Conservation (phyloP, 37 sponge, comb jelly and placozoan species). For the Haliclona indistincta region DNA sequence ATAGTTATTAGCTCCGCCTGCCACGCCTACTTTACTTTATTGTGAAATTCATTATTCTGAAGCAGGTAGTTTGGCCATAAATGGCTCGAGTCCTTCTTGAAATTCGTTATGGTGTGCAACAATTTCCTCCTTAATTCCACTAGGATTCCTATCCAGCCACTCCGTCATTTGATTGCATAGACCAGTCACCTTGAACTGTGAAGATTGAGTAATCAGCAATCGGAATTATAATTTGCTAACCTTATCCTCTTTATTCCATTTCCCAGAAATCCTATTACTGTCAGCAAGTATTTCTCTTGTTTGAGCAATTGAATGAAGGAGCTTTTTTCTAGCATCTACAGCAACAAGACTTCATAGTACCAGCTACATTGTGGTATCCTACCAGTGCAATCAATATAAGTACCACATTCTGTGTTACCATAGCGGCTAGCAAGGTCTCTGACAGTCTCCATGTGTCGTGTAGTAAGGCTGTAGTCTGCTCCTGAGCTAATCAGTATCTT, state of each 20-base stretch:
- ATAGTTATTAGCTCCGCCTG: too few species aligned
- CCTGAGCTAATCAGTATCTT: conserved; percentile 57
- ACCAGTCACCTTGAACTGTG: conserved; percentile 56
- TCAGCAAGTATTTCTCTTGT: conserved; percentile 45
- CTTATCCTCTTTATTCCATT: conserved; percentile 89
- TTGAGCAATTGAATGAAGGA: conserved; percentile 13
- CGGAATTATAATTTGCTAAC: not conserved
- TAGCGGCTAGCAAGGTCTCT: conserved; percentile 68
- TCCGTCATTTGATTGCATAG: conserved; percentile 71
- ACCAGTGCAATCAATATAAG: conserved; percentile 62
- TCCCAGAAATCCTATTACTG: conserved; percentile 69
- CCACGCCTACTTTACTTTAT: too few species aligned
- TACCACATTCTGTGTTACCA: conserved; percentile 47
- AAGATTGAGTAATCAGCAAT: not conserved
- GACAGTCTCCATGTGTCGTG: conserved; percentile 57
- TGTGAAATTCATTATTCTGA: too few species aligned
- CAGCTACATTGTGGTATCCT: conserved; percentile 12
- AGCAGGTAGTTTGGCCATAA: conserved; percentile 42
- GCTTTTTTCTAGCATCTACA: conserved; percentile 10
- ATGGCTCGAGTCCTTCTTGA: conserved; percentile 27
- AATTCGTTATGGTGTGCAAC: conserved; percentile 61
- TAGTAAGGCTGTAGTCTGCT: conserved; percentile 32
- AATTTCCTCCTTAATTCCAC: conserved; percentile 11
- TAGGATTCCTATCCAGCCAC: conserved; percentile 52
- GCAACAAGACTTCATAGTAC: not conserved